A percentile compares a stretch with the other conserved stretches of the same genome.
phyloP scores from a whole-genome alignment of 2,888 invertebrate genomes.

The Invenusta paracnida region DNA sequence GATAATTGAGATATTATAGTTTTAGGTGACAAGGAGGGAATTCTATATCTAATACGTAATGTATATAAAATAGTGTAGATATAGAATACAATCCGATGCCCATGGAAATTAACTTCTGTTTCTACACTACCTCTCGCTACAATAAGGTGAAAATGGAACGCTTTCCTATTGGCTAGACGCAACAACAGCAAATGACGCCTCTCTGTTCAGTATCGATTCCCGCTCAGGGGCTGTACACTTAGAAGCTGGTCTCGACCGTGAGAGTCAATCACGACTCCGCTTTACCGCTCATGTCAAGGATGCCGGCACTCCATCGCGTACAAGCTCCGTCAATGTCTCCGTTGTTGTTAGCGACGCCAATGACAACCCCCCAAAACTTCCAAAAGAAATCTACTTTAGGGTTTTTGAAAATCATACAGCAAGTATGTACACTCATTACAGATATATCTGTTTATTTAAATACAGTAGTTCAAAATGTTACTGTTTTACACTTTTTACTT shows the following conservation, averaged over 20 bases:
- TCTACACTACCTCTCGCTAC: too few relatives aligned
- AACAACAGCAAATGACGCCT: not conserved
- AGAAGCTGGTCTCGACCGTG: conserved; percentile 30
- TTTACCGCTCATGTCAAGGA: conserved; percentile 1
- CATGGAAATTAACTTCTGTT: too few relatives aligned
- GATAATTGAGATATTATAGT: too few relatives aligned
- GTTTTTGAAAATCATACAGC: conserved; percentile 34
- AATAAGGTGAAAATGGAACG: not conserved
- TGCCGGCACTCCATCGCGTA: conserved; percentile 18
- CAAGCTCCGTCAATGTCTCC: conserved; percentile 18
- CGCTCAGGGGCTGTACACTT: conserved; percentile 6
- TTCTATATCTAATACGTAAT: too few relatives aligned
- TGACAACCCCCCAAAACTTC: conserved; percentile 28
- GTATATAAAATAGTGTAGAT: too few relatives aligned
- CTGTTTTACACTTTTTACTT: too few relatives aligned
- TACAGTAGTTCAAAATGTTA: too few relatives aligned
- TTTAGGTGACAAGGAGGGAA: too few relatives aligned
- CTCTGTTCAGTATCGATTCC: not conserved
- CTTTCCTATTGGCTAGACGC: conserved; percentile 7
- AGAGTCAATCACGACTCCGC: not conserved
- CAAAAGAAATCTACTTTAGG: not conserved
- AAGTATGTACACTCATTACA: not conserved
- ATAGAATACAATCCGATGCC: too few relatives aligned
- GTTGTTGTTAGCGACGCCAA: conserved; percentile 30
- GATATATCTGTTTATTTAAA: not conserved